A percentile compares a stretch with the other conserved stretches of the same genome.
These are phyloP conservation scores for Coptodon rendalli DNA, from an alignment of 2,113 vertebrate genomes.

Conservation along the genomic window DNA sequence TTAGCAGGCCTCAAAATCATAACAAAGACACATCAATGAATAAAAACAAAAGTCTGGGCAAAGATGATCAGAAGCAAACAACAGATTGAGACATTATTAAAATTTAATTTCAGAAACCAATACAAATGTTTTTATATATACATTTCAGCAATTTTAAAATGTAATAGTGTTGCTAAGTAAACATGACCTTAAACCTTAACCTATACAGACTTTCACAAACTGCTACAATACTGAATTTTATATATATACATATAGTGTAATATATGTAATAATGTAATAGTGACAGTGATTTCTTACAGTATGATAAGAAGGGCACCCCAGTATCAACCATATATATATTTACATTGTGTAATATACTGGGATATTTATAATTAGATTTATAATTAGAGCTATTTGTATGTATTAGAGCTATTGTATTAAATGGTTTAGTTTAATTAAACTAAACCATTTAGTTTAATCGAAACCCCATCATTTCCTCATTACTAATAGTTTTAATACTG, in stretches of 20 bases:
- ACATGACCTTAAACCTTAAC: neutral
- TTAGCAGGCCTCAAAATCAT: constrained; percentile 16
- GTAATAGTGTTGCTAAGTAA: neutral
- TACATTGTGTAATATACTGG: neutral
- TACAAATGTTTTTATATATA: neutral
- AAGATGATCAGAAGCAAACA: neutral
- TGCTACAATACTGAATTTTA: neutral
- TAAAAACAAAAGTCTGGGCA: neutral
- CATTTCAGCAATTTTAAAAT: neutral
- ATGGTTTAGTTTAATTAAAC: neutral
- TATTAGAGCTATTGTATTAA: neutral
- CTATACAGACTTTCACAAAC: neutral
- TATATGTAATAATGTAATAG: neutral
- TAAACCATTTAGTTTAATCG: neutral
- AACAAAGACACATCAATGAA: neutral
- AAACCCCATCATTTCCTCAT: neutral
- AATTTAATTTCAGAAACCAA: neutral
- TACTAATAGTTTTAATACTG: neutral
- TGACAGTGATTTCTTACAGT: neutral
- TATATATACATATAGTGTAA: neutral
- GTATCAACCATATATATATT: neutral
- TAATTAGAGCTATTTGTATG: neutral
- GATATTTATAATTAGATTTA: neutral
- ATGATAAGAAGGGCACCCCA: neutral
- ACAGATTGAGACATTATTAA: neutral